Conservation (phyloP, 23 tunicate genomes). For the Ciona savignyi region DNA sequence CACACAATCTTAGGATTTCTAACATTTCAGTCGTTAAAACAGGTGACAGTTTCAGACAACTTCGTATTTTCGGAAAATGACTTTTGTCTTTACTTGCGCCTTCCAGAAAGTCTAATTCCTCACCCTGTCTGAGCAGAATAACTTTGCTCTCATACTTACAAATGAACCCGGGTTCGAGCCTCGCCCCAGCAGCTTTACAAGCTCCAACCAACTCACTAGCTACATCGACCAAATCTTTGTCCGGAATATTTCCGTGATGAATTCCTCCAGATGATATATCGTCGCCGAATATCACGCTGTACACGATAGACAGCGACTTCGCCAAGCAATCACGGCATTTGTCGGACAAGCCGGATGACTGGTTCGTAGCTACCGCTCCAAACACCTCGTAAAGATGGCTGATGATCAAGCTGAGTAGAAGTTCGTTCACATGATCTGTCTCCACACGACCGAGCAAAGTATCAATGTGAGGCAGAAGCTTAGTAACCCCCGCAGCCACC, state of each 20-base stretch:
- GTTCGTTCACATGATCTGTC: not conserved
- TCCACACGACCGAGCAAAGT: slow-evolving; percentile 6
- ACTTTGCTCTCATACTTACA: slow-evolving; percentile 16
- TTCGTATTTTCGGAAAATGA: slow-evolving; percentile 12
- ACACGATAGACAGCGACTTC: slow-evolving; percentile 12
- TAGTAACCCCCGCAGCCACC: slow-evolving; percentile 7
- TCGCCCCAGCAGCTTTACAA: slow-evolving; percentile 3
- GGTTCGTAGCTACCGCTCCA: slow-evolving; percentile 19
- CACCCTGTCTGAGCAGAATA: not conserved
- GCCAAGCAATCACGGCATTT: slow-evolving; percentile 2
- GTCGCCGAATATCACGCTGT: not conserved
- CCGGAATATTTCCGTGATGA: not conserved
- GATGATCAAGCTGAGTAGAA: slow-evolving; percentile 5
- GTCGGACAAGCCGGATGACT: not conserved
- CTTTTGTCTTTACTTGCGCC: slow-evolving; percentile 1
- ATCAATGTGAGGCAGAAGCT: slow-evolving; percentile 19
- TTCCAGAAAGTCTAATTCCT: slow-evolving; percentile 28
- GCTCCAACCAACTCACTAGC: slow-evolving; percentile 12
- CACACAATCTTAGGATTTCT: slow-evolving; percentile 9
- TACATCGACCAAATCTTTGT: not conserved
- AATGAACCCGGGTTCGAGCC: slow-evolving; percentile 13
- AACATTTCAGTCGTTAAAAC: not conserved
- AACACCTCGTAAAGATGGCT: slow-evolving; percentile 37
- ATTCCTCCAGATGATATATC: not conserved
- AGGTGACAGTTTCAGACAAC: not conserved